Base-by-base conservation (phyloP, 2,113 vertebrate genomes). In the Cygnus buccinator region DNA sequence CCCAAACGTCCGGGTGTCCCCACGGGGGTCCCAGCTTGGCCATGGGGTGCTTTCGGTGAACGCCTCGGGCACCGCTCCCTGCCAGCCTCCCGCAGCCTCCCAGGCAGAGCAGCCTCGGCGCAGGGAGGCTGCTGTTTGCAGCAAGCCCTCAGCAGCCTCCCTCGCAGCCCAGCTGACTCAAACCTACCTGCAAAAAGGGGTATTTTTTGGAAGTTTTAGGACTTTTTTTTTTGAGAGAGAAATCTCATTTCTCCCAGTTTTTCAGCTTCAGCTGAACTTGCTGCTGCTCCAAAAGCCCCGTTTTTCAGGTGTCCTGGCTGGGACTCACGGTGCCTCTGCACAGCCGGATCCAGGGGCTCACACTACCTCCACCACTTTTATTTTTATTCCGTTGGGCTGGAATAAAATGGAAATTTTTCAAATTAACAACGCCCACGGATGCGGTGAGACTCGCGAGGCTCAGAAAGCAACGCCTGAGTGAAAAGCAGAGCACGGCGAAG, bases 341-440 rank as follows among this genome's bases (percentile, higher is more conserved):
- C 3, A 9, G 73, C 35, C 10, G 19, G 84, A 65, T 59, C 54
- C 74, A 66, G 76, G 91, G 82, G 91, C 63, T 94, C 74, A 20
- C 2, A 10, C 33, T 83, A 13, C 59, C 82, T 71, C 93, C n/a
- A 25, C 41, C 67, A 57, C 74, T 79, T 46, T 79, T 85, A 46
- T 46, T 94, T 83, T 93, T 83, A 74, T 91, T 83, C 87, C 7
- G 1, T 90, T 77, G 72, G 84, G 35, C 73, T 84, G 94, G 92
- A 96, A 94, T 86, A 79, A 94, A 92, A 86, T 57, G 57, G 81
- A 23, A 78, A 86, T 78, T 94, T 96, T 92, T 95, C 84, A 90
- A 93, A 88, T 74, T 92, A 93, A 75, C 83, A 78, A 90, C 93
- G 57, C 88, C 90, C 88, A 86, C 50, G 4, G 59, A 50, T 8